phyloP scores from a whole-genome alignment of 2,113 vertebrate genomes.

The Pogona vitticeps region DNA sequence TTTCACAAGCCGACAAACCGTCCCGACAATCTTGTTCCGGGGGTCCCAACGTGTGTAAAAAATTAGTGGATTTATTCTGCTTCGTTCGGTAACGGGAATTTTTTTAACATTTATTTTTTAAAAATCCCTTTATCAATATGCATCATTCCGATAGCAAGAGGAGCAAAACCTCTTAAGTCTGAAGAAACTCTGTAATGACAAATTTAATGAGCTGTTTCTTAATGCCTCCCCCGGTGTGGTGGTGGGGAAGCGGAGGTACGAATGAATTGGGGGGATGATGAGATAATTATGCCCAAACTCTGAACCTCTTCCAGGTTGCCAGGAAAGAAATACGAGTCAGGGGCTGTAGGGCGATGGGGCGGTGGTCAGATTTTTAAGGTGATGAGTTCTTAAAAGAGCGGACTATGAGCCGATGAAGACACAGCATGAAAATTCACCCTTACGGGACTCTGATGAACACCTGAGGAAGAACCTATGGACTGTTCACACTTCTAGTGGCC shows the following conservation, averaged over 20 bases:
- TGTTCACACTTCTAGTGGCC: too few relatives aligned
- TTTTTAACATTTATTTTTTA: background rate
- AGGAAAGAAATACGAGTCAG: background rate
- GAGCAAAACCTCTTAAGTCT: constrained; percentile 31
- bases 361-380: too few relatives aligned
- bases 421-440: fast-evolving
- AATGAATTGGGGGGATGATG: constrained; percentile 29
- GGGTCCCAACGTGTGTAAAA: constrained; percentile 35
- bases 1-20: too few relatives aligned
- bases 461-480: background rate
- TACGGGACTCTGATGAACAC: fast-evolving
- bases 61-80: constrained; percentile 54
- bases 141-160: constrained; percentile 18
- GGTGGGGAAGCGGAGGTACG: background rate
- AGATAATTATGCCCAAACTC: background rate
- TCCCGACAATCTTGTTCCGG: too few relatives aligned
- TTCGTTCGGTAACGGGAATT: constrained; percentile 32
- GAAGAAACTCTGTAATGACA: constrained; percentile 50
- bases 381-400: background rate
- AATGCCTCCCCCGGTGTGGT: constrained; percentile 44
- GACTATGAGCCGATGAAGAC: background rate
- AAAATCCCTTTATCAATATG: constrained; percentile 47
- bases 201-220: constrained; percentile 48
- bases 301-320: constrained; percentile 3
- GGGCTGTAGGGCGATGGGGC: too few relatives aligned